These are phyloP conservation scores for Catharus bicknelli DNA, from an alignment of 2,113 vertebrate genomes.

Conservation along the genomic window DNA sequence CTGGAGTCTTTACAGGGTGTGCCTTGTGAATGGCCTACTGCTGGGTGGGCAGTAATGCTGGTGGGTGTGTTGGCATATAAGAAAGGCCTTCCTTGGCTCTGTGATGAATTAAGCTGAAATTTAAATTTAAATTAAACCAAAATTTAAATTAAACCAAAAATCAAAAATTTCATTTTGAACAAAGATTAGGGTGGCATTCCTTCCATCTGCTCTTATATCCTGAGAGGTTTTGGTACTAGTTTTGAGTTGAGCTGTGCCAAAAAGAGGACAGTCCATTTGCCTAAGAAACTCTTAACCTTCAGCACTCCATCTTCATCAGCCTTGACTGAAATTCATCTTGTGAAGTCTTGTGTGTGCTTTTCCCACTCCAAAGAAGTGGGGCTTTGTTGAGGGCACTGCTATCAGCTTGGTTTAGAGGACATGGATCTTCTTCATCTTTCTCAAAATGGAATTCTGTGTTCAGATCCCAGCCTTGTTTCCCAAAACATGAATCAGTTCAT, in stretches of 20 bases:
- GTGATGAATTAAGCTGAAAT: not conserved
- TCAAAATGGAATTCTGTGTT: not conserved
- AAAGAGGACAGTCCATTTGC: not conserved
- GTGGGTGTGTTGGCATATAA: fast-evolving
- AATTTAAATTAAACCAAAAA: not conserved
- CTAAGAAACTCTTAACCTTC: not conserved
- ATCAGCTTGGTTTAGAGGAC: fast-evolving
- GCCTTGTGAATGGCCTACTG: fast-evolving
- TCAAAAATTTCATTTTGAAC: not conserved
- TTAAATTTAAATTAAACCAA: too few relatives aligned
- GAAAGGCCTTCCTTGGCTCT: not conserved
- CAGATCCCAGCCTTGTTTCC: not conserved
- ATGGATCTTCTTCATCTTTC: not conserved
- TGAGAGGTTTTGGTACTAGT: not conserved
- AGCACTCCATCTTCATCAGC: not conserved
- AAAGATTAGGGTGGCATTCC: not conserved
- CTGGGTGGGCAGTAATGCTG: not conserved
- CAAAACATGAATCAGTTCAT: not conserved
- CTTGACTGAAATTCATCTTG: not conserved
- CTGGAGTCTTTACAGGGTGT: fast-evolving
- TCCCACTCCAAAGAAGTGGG: not conserved
- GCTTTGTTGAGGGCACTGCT: not conserved
- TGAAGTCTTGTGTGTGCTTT: fast-evolving
- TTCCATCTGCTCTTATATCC: not conserved
- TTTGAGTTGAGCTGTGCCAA: not conserved